Base-by-base conservation (phyloP, 2,797 vertebrate genomes). In the Chaetophractus vellerosus region DNA sequence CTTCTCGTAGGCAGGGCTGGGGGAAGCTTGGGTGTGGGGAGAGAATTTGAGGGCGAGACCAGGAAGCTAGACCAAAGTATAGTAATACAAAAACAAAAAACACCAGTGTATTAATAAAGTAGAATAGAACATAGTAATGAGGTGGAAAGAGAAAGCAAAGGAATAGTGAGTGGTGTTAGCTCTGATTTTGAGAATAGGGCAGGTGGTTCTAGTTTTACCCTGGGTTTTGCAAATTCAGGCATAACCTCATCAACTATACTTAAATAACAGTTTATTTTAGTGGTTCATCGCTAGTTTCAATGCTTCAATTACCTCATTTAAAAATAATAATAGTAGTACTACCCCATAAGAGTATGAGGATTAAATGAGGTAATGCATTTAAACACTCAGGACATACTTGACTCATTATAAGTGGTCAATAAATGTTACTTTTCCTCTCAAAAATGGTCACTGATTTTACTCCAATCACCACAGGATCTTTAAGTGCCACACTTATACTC, bases 1-100 rank as follows among this genome's bases (percentile, higher is more conserved):
- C 90, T 98, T 98, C 97, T 88, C 72, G 98, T 98, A 97, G 81
- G 96, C 88, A 79, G 66, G 63, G 57, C 57, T 28, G 36, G 69
- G 90, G 83, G 9, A 63, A 78, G 1, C n/a, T 31, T 86, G 72
- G 92, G 75, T 57, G 33, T 45, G 59, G 92, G 94, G n/a, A 83
- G 64, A 52, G 75, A 75, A 59, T 52, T 71, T 72, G 64, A 66
- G 36, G 50, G 66, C 79, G 52, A 87, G 21, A 78, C 33, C 23
- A 3, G 85, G 72, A 88, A 93, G 24, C 24, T 55, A 63, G 59
- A 55, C 36, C 52, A 83, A 96, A 89, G 72, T 36, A 38, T 41
- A 94, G 28, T 31, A 55, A 71, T 84, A 69, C 2, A 57, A 68
- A 80, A 72, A 68, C 92, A 55, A 18, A 66, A 24, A 50, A 85